phyloP scores from a whole-genome alignment of 2,113 vertebrate genomes.

The Gopherus evgoodei region DNA sequence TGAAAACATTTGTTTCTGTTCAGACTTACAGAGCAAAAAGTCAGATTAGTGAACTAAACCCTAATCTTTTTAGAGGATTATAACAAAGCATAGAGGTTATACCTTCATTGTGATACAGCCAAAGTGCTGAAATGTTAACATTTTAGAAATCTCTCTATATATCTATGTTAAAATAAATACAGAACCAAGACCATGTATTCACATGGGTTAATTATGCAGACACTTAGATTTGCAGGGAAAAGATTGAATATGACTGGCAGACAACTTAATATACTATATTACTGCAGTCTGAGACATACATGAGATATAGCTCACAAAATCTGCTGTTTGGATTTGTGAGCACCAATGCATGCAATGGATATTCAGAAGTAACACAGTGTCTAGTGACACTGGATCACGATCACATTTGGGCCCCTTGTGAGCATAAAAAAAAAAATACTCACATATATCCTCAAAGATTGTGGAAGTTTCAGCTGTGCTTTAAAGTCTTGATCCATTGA shows the following conservation, averaged over 20 bases:
- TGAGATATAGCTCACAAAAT: neutral
- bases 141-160: neutral
- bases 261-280: too few species aligned
- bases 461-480: neutral
- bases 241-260: neutral
- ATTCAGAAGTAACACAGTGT: conserved; percentile 11
- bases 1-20: neutral
- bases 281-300: too few species aligned
- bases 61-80: neutral
- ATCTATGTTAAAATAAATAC: rapidly evolving
- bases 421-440: neutral
- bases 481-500: neutral
- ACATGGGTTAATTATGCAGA: rapidly evolving
- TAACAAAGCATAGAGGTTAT: neutral
- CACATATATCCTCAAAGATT: neutral
- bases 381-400: neutral
- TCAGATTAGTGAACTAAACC: neutral
- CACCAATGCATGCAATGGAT: neutral
- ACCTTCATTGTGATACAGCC: neutral
- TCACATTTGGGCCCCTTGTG: neutral
- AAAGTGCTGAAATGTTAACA: rapidly evolving
- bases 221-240: rapidly evolving
- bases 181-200: rapidly evolving
- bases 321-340: neutral
- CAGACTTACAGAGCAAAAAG: neutral